These are phyloP conservation scores for Drymonia ruficornis DNA, from an alignment of 2,888 invertebrate genomes.

Conservation along the genomic window DNA sequence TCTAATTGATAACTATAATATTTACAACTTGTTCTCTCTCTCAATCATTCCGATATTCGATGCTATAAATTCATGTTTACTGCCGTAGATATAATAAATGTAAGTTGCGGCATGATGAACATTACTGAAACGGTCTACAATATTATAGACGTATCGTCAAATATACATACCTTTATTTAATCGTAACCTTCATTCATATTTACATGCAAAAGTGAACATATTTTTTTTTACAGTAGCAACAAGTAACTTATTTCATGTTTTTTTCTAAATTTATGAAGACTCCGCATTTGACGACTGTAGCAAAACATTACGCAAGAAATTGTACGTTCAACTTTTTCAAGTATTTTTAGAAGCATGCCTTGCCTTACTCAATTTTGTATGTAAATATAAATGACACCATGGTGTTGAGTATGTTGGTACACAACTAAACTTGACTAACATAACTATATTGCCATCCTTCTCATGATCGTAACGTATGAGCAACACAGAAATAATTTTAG, in stretches of 20 bases:
- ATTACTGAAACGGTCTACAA: slow-evolving; percentile 23
- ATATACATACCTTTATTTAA: slow-evolving; percentile 56
- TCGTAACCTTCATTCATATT: slow-evolving; percentile 45
- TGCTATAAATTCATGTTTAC: slow-evolving; percentile 23
- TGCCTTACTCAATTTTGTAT: slow-evolving; percentile 34
- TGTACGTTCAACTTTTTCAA: too few relatives aligned
- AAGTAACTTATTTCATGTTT: too few relatives aligned
- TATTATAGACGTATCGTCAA: slow-evolving; percentile 45
- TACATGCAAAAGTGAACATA: slow-evolving; percentile 44
- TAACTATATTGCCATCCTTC: too few relatives aligned
- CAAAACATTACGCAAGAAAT: too few relatives aligned
- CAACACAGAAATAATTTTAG: too few relatives aligned
- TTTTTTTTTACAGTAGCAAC: slow-evolving; percentile 3
- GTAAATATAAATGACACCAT: slow-evolving; percentile 39
- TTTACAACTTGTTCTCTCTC: slow-evolving; percentile 57
- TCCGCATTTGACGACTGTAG: too few relatives aligned
- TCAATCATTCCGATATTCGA: slow-evolving; percentile 19
- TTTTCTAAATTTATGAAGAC: slow-evolving; percentile 5
- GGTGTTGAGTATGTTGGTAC: too few relatives aligned
- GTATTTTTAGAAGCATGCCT: slow-evolving; percentile 3
- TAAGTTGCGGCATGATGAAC: slow-evolving; percentile 13
- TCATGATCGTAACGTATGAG: too few relatives aligned
- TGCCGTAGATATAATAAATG: slow-evolving; percentile 19
- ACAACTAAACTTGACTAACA: too few relatives aligned
- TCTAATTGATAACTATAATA: slow-evolving; percentile 65